Percentiles rank a stretch among this genome's conserved stretches.
These are phyloP conservation scores for Oreortyx pictus DNA, from an alignment of 2,797 vertebrate genomes.

Conservation along the genomic window DNA sequence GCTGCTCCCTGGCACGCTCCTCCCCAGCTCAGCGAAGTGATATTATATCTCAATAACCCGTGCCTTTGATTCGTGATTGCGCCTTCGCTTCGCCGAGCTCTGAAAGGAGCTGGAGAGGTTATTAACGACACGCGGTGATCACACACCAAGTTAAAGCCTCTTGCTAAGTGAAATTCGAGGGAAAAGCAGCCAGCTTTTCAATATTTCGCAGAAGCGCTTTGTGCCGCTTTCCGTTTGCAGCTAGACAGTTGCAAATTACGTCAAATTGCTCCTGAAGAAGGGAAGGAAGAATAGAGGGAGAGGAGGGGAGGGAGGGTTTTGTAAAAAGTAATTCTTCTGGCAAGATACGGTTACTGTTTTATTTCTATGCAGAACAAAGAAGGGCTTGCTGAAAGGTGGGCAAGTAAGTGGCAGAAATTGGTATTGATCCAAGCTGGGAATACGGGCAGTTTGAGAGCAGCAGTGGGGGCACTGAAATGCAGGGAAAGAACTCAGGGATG, in stretches of 20 bases:
- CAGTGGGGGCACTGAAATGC: constrained; percentile 22
- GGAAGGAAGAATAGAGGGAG: constrained; percentile 57
- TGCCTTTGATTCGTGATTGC: constrained; percentile 61
- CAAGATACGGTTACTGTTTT: constrained; percentile 60
- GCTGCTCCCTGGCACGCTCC: not conserved
- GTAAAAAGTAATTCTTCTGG: constrained; percentile 47
- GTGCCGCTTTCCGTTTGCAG: constrained; percentile 70
- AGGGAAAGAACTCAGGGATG: constrained; percentile 27
- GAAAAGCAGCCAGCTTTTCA: constrained; percentile 68
- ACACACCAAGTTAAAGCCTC: constrained; percentile 63
- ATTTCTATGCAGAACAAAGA: constrained; percentile 66
- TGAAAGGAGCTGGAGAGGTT: constrained; percentile 62
- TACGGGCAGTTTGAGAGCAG: constrained; percentile 35
- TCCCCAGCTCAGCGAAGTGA: not conserved
- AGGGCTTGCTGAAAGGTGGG: constrained; percentile 61
- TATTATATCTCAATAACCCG: constrained; percentile 50
- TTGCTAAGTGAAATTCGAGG: constrained; percentile 66
- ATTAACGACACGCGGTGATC: constrained; percentile 69
- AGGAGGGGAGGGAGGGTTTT: constrained; percentile 8
- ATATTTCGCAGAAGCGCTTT: constrained; percentile 51
- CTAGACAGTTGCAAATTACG: constrained; percentile 74
- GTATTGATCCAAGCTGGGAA: constrained; percentile 62
- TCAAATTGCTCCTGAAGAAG: constrained; percentile 68
- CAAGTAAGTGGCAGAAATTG: constrained; percentile 63
- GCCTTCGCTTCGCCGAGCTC: constrained; percentile 61